These are phyloP conservation scores for Pseudococcus jackbeardsleyi DNA, from an alignment of 2,888 invertebrate genomes.

Conservation along the genomic window DNA sequence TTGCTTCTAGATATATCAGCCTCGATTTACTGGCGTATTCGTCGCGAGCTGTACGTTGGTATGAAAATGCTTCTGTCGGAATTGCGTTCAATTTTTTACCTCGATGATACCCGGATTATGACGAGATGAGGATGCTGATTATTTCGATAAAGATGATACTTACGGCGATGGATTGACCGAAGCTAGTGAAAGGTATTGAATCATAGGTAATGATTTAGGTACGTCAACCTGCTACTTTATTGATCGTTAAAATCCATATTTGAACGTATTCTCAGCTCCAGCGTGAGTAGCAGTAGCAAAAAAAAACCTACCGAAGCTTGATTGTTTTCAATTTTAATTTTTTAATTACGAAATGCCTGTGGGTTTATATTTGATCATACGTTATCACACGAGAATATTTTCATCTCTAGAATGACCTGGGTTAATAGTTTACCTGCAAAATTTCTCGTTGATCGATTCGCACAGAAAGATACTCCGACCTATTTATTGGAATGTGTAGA, in stretches of 20 bases:
- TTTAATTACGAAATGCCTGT: not conserved
- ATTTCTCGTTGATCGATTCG: constrained; percentile 32
- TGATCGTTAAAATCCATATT: not conserved
- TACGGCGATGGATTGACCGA: not conserved
- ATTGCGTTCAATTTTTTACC: too few relatives aligned
- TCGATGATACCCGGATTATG: too few relatives aligned
- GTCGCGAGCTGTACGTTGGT: not conserved
- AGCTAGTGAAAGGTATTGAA: not conserved
- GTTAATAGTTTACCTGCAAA: not conserved
- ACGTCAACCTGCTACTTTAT: not conserved
- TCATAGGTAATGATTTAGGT: not conserved
- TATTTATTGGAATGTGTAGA: not conserved
- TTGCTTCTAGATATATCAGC: not conserved
- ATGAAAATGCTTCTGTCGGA: not conserved
- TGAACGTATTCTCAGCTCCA: not conserved
- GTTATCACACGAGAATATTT: not conserved
- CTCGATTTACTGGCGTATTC: not conserved
- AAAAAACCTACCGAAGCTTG: not conserved
- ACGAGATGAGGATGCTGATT: too few relatives aligned
- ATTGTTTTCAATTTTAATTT: not conserved
- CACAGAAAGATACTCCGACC: not conserved
- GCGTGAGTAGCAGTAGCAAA: not conserved
- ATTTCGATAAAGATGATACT: not conserved
- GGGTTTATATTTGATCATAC: not conserved
- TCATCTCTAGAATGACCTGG: not conserved